These are phyloP conservation scores for Pachydiplax longipennis DNA, from an alignment of 2,888 invertebrate genomes.

Conservation along the genomic window DNA sequence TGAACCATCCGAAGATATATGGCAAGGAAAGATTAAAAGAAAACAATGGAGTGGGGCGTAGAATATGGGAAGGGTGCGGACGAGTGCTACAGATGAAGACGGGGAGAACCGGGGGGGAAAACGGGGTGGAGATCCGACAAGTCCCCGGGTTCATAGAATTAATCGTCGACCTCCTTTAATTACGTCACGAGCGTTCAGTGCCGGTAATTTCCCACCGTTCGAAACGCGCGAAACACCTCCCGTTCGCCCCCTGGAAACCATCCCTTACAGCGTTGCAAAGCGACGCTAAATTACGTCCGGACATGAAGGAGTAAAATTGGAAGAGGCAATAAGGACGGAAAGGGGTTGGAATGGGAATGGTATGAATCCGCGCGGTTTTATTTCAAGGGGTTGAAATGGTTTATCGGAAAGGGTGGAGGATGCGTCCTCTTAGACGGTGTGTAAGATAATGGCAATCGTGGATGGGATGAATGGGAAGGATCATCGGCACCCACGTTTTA, in stretches of 20 bases:
- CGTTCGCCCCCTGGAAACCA: neutral
- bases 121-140: neutral
- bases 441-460: no score
- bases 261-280: neutral
- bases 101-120: neutral
- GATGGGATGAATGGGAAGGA: neutral
- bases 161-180: constrained; percentile 4
- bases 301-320: neutral
- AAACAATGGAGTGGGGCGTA: neutral
- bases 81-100: neutral
- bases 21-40: neutral
- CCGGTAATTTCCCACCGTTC: neutral
- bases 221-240: neutral
- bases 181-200: neutral
- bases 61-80: neutral
- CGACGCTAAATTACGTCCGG: constrained; percentile 1
- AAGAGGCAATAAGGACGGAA: neutral
- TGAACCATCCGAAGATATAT: no score
- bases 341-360: neutral
- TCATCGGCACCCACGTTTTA: neutral
- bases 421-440: neutral
- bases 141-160: neutral
- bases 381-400: neutral
- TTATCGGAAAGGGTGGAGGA: neutral
- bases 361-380: neutral